Evolutionary conservation across 2,888 invertebrate species (phyloP).

Genomic region (Polia nebulosa): DNA sequence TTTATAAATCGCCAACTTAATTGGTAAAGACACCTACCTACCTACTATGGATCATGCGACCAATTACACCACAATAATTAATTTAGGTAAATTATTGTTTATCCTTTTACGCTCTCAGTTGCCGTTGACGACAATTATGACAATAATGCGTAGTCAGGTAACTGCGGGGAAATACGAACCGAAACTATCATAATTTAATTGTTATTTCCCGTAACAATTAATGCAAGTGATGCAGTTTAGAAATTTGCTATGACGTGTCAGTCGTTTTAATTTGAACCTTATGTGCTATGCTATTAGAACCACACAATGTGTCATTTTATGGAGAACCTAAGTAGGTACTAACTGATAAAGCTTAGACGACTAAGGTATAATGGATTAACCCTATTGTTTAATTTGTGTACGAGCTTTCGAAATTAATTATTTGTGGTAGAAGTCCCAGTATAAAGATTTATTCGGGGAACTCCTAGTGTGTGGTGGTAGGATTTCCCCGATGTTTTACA

Average conservation of each 20-base stretch:
- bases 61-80: background rate
- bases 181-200: background rate
- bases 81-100: background rate
- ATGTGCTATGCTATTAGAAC: background rate
- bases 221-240: background rate
- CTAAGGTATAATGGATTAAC: background rate
- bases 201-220: conserved; percentile 6
- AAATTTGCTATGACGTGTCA: background rate
- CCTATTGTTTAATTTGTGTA: background rate
- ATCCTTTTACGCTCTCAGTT: background rate
- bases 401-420: background rate
- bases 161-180: conserved; percentile 13
- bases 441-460: background rate
- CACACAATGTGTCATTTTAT: background rate
- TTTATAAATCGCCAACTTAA: no score
- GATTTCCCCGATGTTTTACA: background rate
- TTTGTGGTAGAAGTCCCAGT: background rate
- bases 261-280: conserved; percentile 8
- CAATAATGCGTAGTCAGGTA: background rate
- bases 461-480: no score
- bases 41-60: no score
- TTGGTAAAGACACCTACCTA: no score
- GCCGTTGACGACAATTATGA: conserved; percentile 10
- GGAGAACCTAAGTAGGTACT: background rate
- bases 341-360: background rate